These are phyloP conservation scores for Taphrorychus bicolor DNA, from an alignment of 2,888 invertebrate genomes.

Conservation along the genomic window DNA sequence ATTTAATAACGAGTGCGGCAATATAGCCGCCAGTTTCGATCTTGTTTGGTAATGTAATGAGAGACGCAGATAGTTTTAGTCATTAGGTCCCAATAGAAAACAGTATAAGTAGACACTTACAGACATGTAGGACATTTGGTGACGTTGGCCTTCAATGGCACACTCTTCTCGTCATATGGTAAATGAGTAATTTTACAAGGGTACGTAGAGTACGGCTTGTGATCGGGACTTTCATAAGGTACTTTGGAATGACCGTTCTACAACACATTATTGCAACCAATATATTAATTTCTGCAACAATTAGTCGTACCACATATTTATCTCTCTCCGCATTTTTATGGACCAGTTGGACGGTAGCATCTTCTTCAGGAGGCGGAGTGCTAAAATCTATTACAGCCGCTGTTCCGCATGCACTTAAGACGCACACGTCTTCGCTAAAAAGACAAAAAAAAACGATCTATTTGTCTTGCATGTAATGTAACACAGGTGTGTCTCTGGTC, in stretches of 20 bases:
- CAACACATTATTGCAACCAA: background rate
- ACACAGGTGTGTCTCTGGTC: constrained; percentile 5
- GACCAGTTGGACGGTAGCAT: constrained; percentile 43
- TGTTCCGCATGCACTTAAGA: constrained; percentile 92
- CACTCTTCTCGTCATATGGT: constrained; percentile 77
- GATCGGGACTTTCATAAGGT: constrained; percentile 56
- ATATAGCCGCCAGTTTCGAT: too few species aligned
- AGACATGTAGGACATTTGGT: constrained; percentile 76
- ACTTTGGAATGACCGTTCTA: constrained; percentile 28
- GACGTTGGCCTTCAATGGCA: constrained; percentile 77
- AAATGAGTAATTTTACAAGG: constrained; percentile 71
- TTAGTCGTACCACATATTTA: constrained; percentile 47
- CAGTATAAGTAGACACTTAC: constrained; percentile 56
- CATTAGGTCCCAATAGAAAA: background rate
- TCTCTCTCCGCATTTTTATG: constrained; percentile 58
- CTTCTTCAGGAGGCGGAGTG: constrained; percentile 56
- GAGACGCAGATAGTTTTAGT: too few species aligned
- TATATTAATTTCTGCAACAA: background rate
- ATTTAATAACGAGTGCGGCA: background rate
- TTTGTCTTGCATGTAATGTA: constrained; percentile 11
- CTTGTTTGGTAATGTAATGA: too few species aligned
- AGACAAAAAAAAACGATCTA: constrained; percentile 4
- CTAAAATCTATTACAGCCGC: constrained; percentile 82
- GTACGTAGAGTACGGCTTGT: constrained; percentile 40
- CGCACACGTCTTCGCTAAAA: constrained; percentile 91